Evolutionary conservation across 2,888 invertebrate species (phyloP).

Genomic region (Clunio marinus): DNA sequence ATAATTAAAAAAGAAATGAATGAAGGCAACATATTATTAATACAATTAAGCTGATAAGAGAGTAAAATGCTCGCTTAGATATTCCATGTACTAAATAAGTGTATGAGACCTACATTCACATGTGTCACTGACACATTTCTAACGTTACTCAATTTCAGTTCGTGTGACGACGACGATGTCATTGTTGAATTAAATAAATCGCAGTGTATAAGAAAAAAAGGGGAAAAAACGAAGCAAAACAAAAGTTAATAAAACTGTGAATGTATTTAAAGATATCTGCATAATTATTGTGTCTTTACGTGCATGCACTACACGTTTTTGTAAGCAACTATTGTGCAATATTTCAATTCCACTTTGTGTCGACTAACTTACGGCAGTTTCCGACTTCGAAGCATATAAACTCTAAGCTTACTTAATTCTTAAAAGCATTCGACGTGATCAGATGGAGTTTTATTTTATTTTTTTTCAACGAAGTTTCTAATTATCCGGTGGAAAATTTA

Average conservation of each 20-base stretch:
- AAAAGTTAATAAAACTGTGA: not conserved
- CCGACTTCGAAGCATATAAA: too few species aligned
- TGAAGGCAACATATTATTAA: too few species aligned
- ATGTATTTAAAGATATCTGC: constrained; percentile 5
- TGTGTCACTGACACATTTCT: constrained; percentile 23
- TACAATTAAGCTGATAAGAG: not conserved
- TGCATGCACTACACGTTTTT: not conserved
- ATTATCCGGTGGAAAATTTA: not conserved
- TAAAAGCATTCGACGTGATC: not conserved
- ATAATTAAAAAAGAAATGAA: too few species aligned
- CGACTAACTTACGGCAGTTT: not conserved
- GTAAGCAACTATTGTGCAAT: constrained; percentile 11
- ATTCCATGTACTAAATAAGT: too few species aligned
- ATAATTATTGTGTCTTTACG: constrained; percentile 21
- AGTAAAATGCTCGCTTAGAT: not conserved
- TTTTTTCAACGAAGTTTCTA: too few species aligned
- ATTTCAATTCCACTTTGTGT: not conserved
- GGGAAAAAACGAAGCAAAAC: not conserved
- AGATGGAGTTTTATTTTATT: too few species aligned
- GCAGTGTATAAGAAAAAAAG: too few species aligned
- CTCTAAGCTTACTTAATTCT: too few species aligned
- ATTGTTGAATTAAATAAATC: not conserved
- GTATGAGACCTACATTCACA: constrained; percentile 18
- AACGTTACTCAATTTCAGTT: constrained; percentile 6
- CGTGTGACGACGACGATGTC: not conserved